These are phyloP conservation scores for Aeoliscus strigatus DNA, from an alignment of 2,797 vertebrate genomes.

Conservation along the genomic window DNA sequence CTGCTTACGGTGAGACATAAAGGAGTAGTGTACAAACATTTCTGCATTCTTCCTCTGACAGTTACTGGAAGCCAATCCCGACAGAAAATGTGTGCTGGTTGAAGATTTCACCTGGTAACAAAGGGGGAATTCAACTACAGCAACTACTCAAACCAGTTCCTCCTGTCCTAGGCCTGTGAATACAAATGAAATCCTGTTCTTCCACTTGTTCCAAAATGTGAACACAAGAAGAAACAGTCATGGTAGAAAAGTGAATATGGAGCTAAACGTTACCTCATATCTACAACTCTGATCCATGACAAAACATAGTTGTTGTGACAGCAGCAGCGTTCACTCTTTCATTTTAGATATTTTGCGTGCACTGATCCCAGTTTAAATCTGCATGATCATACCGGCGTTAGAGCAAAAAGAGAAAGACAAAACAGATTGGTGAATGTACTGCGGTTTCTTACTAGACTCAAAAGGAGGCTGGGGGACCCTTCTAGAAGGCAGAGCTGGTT, in stretches of 20 bases:
- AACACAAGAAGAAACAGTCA: background rate
- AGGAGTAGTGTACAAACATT: background rate
- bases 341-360: too few relatives aligned
- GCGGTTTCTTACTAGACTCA: slow-evolving; percentile 41
- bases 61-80: background rate
- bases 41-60: background rate
- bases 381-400: too few relatives aligned
- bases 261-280: too few relatives aligned
- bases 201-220: background rate
- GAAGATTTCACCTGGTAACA: background rate
- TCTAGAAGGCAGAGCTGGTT: slow-evolving; percentile 15
- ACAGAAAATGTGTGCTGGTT: too few relatives aligned
- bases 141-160: background rate
- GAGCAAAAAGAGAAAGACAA: too few relatives aligned
- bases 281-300: too few relatives aligned
- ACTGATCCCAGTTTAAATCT: too few relatives aligned
- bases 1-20: too few relatives aligned
- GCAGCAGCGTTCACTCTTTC: too few relatives aligned
- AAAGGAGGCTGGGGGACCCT: slow-evolving; percentile 10
- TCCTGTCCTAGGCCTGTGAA: background rate
- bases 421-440: too few relatives aligned
- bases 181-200: background rate
- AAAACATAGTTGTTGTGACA: too few relatives aligned
- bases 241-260: too few relatives aligned
- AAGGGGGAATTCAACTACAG: background rate